Conservation (phyloP, 2,113 vertebrate species). For the Pelodiscus sinensis region DNA sequence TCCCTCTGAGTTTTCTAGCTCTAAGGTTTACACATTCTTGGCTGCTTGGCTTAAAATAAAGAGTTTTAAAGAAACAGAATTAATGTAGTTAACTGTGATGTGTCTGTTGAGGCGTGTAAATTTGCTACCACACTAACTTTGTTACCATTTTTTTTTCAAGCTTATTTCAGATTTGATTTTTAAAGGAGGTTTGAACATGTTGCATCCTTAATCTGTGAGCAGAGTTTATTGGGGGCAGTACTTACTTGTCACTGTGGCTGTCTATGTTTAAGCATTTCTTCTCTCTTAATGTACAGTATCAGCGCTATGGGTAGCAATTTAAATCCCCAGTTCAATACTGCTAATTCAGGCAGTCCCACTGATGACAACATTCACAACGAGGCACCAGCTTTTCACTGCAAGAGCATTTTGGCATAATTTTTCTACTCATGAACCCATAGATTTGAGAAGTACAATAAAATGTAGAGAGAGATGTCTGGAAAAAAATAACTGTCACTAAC, state of each 20-base stretch:
- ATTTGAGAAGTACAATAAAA: accelerated
- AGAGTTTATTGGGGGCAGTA: background rate
- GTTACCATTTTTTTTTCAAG: background rate
- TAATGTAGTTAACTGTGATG: background rate
- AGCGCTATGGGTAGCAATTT: background rate
- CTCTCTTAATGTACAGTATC: background rate
- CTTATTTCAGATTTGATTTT: background rate
- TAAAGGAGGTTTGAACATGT: background rate
- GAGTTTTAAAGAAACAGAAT: background rate
- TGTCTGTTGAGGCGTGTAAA: background rate
- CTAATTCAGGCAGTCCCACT: background rate
- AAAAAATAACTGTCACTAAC: background rate
- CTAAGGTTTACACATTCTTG: background rate
- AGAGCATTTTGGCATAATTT: background rate
- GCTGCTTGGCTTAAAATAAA: background rate
- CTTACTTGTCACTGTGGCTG: background rate
- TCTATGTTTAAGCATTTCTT: background rate
- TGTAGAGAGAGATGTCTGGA: background rate
- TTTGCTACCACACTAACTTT: background rate
- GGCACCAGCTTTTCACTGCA: background rate
- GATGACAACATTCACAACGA: background rate
- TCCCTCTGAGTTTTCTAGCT: background rate
- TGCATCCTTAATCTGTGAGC: background rate
- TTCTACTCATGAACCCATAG: accelerated
- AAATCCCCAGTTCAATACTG: background rate